Base-by-base conservation (phyloP, 2,888 invertebrate genomes). In the Cremastinae sp. region DNA sequence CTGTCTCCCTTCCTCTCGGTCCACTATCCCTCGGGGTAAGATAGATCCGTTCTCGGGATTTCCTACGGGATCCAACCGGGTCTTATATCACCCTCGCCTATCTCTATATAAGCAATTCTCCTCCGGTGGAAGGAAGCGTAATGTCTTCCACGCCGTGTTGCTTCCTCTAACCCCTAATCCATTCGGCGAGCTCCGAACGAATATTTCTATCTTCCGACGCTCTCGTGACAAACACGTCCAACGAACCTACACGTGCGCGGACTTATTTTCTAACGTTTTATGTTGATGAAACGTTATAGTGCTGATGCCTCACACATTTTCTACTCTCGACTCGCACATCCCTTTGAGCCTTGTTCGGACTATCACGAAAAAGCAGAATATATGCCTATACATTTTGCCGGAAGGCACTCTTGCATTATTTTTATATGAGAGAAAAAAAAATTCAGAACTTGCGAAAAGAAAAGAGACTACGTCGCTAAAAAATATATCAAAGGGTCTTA, bases 41-140 rank as follows among this genome's bases (percentile, higher is more conserved):
- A 89, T 88, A 88, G 87, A 89, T 89, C 89, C 88, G 89, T 89
- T 88, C 87, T 80, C 83, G 87, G 89, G 89, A 89, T 89, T 89
- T 89, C 89, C 89, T 89, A 88, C 89, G 89, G 89, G 89, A 90
- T 89, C 84, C 83, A 20, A 83, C 81, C 81, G 86, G 88, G 89
- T 89, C 89, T 89, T 89, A 89, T 89, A 89, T 90, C 90, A 89
- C 87, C 83, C 82, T 82, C 84, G 87, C 84, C 89, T 86, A 89
- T 89, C 88, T 88, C 88, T 89, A 86, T 88, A 87, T 84, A 86
- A 86, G 86, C 85, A 85, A 85, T 86, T 81, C 84, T 69, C 73
- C 71, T 53, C 41, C 58, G 28, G 59, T 28, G 59, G 59, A 58
- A 54, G 45, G 47, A 49, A 62, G 43, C 70, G 59, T 51, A 51